Base-by-base conservation (phyloP, 1,140 invertebrate species). In the Maniola jurtina region DNA sequence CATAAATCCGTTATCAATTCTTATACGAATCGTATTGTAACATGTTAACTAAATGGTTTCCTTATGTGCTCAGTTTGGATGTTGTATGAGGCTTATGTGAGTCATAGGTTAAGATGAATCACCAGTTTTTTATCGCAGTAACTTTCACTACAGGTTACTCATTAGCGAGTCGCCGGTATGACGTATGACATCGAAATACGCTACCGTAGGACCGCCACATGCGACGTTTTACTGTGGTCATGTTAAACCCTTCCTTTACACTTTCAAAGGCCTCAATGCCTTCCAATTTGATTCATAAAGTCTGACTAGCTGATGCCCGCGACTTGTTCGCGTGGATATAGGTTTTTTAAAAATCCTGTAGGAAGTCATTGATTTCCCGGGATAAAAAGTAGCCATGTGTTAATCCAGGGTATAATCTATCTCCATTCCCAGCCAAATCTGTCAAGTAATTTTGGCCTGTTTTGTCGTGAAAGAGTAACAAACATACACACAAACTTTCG, bases 121-220 rank as follows among this genome's bases (percentile, higher is more conserved):
- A 68, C 40, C 34, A 54, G 60, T 67, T 67, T 66, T 25, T 68
- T 63, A 40, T 63, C 10, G 45, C 60, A 62, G 34, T 57, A 40
- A 68, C 66, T 68, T 68, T 68, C 66, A 68, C 66, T 63, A 56
- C 54, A 68, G 45, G 55, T 68, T 61, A 67, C 9, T 40, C 55
- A 63, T 59, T 66, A 66, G 40, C 48, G 48, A 57, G 15, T 62
- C 60, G 65, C 64, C 64, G 58, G 38, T 45, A 59, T 61, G 60
- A 67, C 66, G 66, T 55, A 52, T 25, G 25, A 25, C 25, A 40
- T n/a, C 1, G 11, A 45, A 45, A 25, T 25, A 25, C 25, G 25
- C 13, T 45, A 40, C 2, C 6, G 38, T 40, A 40, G 42, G 10
- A 9, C 6, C 40, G 40, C 40, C 6, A 42, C 42, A 11, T n/a